Evolutionary conservation across 2,797 vertebrate genomes (phyloP), one percentile per base, ranked within the genome.

Genomic region (Pitangus sulphuratus): DNA sequence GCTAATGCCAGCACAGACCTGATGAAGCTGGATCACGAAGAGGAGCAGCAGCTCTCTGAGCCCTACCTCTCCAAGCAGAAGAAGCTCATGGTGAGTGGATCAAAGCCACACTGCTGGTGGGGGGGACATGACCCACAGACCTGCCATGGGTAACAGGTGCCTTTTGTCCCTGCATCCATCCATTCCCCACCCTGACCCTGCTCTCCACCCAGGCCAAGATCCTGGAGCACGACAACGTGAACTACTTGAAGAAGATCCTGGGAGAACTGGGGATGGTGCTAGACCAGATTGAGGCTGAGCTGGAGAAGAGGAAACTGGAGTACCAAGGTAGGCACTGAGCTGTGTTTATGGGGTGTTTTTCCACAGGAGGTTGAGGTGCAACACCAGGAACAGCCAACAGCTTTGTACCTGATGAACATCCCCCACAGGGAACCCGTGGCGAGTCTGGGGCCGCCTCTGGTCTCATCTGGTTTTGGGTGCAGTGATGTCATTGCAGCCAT

Each of bases 61-160:
- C 99, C 99, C 37, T 99, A 99, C 96, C 98, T 99, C 96, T 99
- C 99, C 95, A 99, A 99, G 98, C 99, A 99, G 97, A 99, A 99
- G 98, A 99, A 99, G 85, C 99, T 99, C 90, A 99, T 99, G 99
- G 99, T 99, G 96, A 98, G 98, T 26, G 6, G 22, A 45, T 65
- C 25, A 75, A 76, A 60, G 40, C 40, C 37, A 20, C 37, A 9
- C 20, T 39, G 57, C 13, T 3, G 4, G 4, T 22, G 35, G 15
- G 15, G 30, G 35, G 8, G 14, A 18, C 22, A 8, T 6, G n/a
- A 66, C 28, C 30, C 40, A 45, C 1, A 0, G 21, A 53, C 18
- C 20, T 60, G 16, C 25, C 28, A 14, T 0, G 1, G 30, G 31
- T 19, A 69, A 13, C 39, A 6, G 10, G 0, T 69, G 18, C 51